Evolutionary conservation across 2,888 invertebrate species (phyloP), one percentile per base, ranked within the genome.

Genomic region (Mythimna albipuncta): DNA sequence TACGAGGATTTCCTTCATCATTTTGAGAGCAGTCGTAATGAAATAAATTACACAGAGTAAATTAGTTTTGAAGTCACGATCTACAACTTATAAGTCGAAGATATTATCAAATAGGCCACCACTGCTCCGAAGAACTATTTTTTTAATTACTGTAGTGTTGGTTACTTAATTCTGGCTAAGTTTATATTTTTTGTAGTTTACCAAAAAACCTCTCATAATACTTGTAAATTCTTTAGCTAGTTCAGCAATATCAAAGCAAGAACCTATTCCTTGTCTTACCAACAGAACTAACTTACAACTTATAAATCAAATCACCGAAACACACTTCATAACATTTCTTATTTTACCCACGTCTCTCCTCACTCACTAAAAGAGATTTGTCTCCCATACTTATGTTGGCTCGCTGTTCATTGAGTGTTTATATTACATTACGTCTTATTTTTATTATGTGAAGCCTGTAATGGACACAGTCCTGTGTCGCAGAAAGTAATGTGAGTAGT

Each of bases 401-500:
- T 35, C 64, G 55, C 54, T 58, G 66, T 79, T 54, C 83, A 74
- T 69, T 74, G 67, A 55, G 32, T 67, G 64, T 70, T 74, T 74
- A 58, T 54, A 59, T 61, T 69, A 77, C 63, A 67, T 68, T 75
- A 67, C 35, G 50, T 74, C n/a, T 16, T 65, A 47, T 68, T 64
- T 78, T 72, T 72, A 79, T 81, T 75, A 67, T 74, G 67, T 61
- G 69, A 35, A 73, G 62, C 35, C 26, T 32, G 78, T 76, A 81
- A 81, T 81, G 69, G 69, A 58, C 64, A 64, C 50, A 19, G 69
- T 61, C 55, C 65, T 66, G 66, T 64, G 57, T 78, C 54, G 32
- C 50, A 62, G 13, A 62, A 73, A 74, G 69, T 74, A 78, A 85
- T 85, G 85, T 70, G 47, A 55, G 55, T 72, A 73, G 59, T 85